Conservation (phyloP, 2,113 vertebrate species). For the Heterochromis multidens region DNA sequence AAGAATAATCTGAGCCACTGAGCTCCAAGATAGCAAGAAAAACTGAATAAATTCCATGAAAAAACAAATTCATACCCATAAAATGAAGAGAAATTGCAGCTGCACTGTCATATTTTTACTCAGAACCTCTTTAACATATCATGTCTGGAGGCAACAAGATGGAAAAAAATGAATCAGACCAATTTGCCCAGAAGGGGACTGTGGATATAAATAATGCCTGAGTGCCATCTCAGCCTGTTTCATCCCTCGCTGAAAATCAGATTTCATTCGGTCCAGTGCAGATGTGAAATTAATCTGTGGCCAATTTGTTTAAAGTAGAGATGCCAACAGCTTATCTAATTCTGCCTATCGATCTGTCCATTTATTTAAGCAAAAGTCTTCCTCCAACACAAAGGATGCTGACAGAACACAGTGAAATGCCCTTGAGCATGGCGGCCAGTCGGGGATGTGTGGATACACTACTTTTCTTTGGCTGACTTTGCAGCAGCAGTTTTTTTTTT, state of each 20-base stretch:
- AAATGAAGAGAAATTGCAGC: neutral
- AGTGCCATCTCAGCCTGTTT: neutral
- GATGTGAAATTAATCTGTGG: neutral
- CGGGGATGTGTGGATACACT: neutral
- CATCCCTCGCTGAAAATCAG: neutral
- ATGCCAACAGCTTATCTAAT: neutral
- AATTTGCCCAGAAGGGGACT: neutral
- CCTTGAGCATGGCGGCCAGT: neutral
- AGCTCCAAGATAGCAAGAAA: neutral
- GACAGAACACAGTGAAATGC: neutral
- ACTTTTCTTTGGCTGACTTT: neutral
- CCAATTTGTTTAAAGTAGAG: neutral
- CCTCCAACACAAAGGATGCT: neutral
- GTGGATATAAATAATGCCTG: constrained; percentile 5
- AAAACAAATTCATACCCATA: neutral
- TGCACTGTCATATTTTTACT: neutral
- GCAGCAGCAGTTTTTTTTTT: neutral
- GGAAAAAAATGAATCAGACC: neutral
- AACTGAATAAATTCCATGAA: neutral
- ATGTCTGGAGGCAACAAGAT: neutral
- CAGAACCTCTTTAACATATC: neutral
- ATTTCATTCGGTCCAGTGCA: neutral
- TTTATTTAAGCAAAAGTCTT: neutral
- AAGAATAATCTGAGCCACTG: neutral
- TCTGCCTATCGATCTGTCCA: neutral